phyloP scores from a whole-genome alignment of 2,797 vertebrate genomes.

The Lophius americanus region DNA sequence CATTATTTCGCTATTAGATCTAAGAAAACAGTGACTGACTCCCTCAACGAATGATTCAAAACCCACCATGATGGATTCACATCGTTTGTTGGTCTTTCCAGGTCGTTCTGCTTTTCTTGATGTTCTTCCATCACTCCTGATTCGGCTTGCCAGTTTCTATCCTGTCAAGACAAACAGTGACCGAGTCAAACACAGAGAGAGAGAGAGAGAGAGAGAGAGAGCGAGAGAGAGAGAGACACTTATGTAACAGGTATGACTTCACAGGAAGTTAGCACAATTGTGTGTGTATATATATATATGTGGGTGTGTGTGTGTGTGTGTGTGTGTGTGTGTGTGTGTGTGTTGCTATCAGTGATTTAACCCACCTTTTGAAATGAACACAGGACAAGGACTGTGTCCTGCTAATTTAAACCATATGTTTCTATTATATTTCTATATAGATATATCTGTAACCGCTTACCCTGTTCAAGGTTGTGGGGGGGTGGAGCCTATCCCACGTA shows the following conservation, averaged over 20 bases:
- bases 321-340: constrained; percentile 16
- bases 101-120: background rate
- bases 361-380: too few species aligned
- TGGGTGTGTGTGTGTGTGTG: constrained; percentile 19
- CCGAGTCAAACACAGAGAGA: constrained; percentile 21
- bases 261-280: constrained; percentile 65
- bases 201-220: background rate
- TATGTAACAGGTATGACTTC: constrained; percentile 74
- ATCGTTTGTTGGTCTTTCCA: background rate
- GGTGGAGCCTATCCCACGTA: too few species aligned
- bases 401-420: too few species aligned
- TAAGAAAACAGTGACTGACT: background rate
- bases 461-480: too few species aligned
- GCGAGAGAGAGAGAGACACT: constrained; percentile 33
- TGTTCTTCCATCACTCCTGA: constrained; percentile 8
- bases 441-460: too few species aligned
- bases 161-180: constrained; percentile 44
- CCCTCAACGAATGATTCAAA: background rate
- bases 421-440: too few species aligned
- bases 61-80: background rate
- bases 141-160: constrained; percentile 27
- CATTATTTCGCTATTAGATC: background rate
- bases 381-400: too few species aligned
- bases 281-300: constrained; percentile 20
- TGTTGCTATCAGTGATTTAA: background rate